Evolutionary conservation across 2,888 invertebrate genomes (phyloP).

Genomic region (Orgyia antiqua): DNA sequence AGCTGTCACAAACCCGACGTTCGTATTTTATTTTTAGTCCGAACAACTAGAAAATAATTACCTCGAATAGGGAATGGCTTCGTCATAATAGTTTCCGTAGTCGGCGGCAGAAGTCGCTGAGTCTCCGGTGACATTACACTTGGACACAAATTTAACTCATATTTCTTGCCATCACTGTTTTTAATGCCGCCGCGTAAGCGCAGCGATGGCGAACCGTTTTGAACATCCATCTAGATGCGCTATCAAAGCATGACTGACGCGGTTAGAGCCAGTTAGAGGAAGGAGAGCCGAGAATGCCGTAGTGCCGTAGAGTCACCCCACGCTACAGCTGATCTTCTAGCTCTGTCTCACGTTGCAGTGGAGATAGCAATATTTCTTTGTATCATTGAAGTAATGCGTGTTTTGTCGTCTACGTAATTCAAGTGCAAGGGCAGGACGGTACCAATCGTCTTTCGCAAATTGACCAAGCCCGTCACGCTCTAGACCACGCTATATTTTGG

Average conservation of each 20-base stretch:
- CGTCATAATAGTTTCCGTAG: slow-evolving; percentile 91
- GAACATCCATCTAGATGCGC: slow-evolving; percentile 57
- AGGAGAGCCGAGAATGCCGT: no score
- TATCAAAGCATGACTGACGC: slow-evolving; percentile 63
- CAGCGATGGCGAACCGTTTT: slow-evolving; percentile 66
- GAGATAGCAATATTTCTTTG: slow-evolving; percentile 11
- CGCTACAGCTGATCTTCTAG: not conserved
- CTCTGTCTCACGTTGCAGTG: not conserved
- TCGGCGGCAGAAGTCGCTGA: slow-evolving; percentile 84
- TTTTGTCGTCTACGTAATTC: slow-evolving; percentile 14
- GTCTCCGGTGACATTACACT: slow-evolving; percentile 85
- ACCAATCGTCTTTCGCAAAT: slow-evolving; percentile 5
- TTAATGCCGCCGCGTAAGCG: slow-evolving; percentile 65
- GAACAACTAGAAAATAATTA: slow-evolving; percentile 44
- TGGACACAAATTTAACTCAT: slow-evolving; percentile 80
- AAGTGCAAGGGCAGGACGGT: slow-evolving; percentile 39
- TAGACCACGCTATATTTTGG: slow-evolving; percentile 21
- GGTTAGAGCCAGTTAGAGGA: slow-evolving; percentile 3
- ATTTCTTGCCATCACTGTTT: slow-evolving; percentile 58
- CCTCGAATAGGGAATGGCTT: slow-evolving; percentile 93
- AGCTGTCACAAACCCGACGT: slow-evolving; percentile 31
- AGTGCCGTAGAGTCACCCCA: no score
- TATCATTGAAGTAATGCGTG: slow-evolving; percentile 13
- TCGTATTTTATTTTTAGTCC: slow-evolving; percentile 46
- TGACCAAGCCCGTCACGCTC: slow-evolving; percentile 12